Percentiles rank a stretch among this genome's conserved stretches.
Conservation (phyloP, 2,888 invertebrate genomes). For the Rapana venosa region DNA sequence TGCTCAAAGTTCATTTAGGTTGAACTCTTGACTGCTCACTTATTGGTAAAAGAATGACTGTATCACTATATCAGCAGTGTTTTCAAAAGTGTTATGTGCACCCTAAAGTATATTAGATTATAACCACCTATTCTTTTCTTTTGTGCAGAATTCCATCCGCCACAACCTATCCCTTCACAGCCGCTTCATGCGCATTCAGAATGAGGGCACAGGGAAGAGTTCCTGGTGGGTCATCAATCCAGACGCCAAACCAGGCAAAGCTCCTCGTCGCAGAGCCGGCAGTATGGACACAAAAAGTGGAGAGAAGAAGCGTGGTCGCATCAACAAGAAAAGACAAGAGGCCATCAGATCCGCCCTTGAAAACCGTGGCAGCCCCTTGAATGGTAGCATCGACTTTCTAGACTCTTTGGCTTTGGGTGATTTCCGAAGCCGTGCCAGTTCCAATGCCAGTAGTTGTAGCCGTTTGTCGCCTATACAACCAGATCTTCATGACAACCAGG, state of each 20-base stretch:
- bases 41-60: too few relatives aligned
- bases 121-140: not conserved
- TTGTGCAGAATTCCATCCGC: constrained; percentile 81
- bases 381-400: constrained; percentile 84
- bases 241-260: constrained; percentile 98
- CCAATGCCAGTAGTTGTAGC: constrained; percentile 93
- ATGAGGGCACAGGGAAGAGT: constrained; percentile 88
- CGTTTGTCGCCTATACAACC: constrained; percentile 87
- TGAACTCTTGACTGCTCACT: too few relatives aligned
- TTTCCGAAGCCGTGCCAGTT: constrained; percentile 91
- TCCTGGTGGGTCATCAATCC: constrained; percentile 99
- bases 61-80: too few relatives aligned
- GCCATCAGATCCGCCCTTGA: constrained; percentile 70
- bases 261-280: constrained; percentile 94
- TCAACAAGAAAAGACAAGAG: constrained; percentile 89
- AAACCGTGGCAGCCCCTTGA: constrained; percentile 72
- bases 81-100: not conserved
- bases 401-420: constrained; percentile 81
- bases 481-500: constrained; percentile 85
- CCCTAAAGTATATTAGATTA: not conserved
- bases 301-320: constrained; percentile 90
- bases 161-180: constrained; percentile 82
- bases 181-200: constrained; percentile 81
- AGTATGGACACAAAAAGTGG: constrained; percentile 94
- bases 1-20: too few relatives aligned